phyloP scores from a whole-genome alignment of 1,140 invertebrate species.

The Atta colombica region DNA sequence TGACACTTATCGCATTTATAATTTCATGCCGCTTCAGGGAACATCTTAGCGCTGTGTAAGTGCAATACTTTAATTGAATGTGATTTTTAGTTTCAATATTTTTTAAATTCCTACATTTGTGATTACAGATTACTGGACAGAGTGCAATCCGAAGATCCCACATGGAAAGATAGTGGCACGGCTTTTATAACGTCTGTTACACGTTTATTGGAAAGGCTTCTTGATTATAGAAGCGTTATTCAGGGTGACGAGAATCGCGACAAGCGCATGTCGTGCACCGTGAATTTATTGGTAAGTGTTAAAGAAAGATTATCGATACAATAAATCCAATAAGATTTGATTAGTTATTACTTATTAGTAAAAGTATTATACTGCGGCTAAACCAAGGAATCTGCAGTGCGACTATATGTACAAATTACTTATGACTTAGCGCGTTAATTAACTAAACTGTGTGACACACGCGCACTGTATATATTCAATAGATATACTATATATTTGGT shows the following conservation, averaged over 20 bases:
- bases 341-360: constrained; percentile 16
- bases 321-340: background rate
- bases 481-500: background rate
- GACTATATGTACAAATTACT: constrained; percentile 28
- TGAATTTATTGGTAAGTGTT: constrained; percentile 93
- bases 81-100: background rate
- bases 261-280: constrained; percentile 98
- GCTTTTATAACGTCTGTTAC: constrained; percentile 97
- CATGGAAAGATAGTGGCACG: constrained; percentile 96
- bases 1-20: constrained; percentile 24
- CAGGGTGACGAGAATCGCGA: constrained; percentile 97
- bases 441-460: constrained; percentile 32
- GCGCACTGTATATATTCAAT: background rate
- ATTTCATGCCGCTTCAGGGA: constrained; percentile 90
- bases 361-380: background rate
- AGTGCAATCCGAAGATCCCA: constrained; percentile 94
- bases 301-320: background rate
- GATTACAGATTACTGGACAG: constrained; percentile 93
- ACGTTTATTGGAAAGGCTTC: constrained; percentile 93
- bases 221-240: constrained; percentile 97
- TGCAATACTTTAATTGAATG: constrained; percentile 78
- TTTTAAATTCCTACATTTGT: constrained; percentile 34
- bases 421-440: constrained; percentile 42
- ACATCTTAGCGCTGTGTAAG: constrained; percentile 96
- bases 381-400: background rate